Base-by-base conservation (phyloP, 2,888 invertebrate genomes). In the Psylliodes chrysocephalus region DNA sequence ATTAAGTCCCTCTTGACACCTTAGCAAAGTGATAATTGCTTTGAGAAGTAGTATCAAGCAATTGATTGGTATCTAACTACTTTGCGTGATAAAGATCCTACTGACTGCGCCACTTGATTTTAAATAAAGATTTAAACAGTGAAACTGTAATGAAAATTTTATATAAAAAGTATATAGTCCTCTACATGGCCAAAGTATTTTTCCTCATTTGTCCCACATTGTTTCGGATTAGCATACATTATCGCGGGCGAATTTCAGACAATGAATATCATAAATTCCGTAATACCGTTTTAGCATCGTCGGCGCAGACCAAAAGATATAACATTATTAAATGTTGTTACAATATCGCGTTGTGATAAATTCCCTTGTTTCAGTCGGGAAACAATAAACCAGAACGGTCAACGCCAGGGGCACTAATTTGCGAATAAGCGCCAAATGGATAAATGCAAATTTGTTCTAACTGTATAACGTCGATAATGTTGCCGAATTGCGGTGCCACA, bases 401-500 rank as follows among this genome's bases (percentile, higher is more conserved):
- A 47, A 47, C 47, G 54, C 59, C 59, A 54, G 22, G 28, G 63
- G 53, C 59, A 59, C 47, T 63, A 63, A 63, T 63, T 57, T 63
- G 52, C 33, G 57, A 57, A 53, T 63, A 53, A 59, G 63, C 63
- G 63, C 22, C 57, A 22, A n/a, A 53, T 53, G 52, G 47, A 59
- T 55, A 46, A 63, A 46, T 52, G 57, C 46, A 38, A 57, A 59
- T 59, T 47, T 18, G 44, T 38, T 12, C 19, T 14, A 57, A 57
- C 57, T 22, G 25, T 47, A 47, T 57, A n/a, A 35, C 25, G 47
- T 33, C 25, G 33, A 47, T 47, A 47, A 57, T 25, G 19, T 25
- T 12, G 14, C 25, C 28, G 25, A 47, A 47, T 47, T 47, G 44
- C 44, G 10, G n/a, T 44, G 15, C n/a, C 19, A 19, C 15, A 44